Base-by-base conservation (phyloP, 2,888 invertebrate genomes). In the Rhagonycha fulva region DNA sequence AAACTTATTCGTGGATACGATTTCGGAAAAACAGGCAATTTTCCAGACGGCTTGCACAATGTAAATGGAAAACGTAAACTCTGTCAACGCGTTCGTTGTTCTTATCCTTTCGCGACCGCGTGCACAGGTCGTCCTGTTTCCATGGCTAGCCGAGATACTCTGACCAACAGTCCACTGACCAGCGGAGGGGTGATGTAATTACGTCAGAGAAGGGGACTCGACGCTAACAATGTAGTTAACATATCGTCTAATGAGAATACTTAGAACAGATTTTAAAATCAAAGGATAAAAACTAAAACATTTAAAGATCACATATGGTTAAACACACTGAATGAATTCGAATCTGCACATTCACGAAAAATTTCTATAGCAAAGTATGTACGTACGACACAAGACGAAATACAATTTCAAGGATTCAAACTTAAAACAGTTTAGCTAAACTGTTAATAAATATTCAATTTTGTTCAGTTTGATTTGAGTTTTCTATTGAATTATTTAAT, bases 81-180 rank as follows among this genome's bases (percentile, higher is more conserved):
- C 74, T 81, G 81, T 79, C 80, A 77, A 68, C 73, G 72, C 73
- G 72, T 60, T 68, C 75, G 71, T 72, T 81, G 81, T 77, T 81
- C 80, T 82, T 81, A 81, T 82, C 82, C 81, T 82, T 80, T 80
- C 82, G 82, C 81, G 80, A 79, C 80, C 82, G 83, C 82, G 81
- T 81, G 82, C 78, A 76, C 79, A 71, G 76, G 70, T 75, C 84
- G 86, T 86, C 84, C 85, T 85, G 85, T 87, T 86, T 86, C 86
- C 85, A 86, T 87, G 86, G 85, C 86, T 83, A 84, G 84, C 85
- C 85, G 87, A 86, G 87, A 87, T 87, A 85, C 84, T 87, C 87
- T 87, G 88, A 85, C 86, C 87, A 85, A 84, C 84, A 84, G 84
- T 83, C 84, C 84, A 84, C 89, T 90, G 90, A 86, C 89, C 89